Conservation (phyloP, 2,797 vertebrate species). For the Ctenosaura bakeri region DNA sequence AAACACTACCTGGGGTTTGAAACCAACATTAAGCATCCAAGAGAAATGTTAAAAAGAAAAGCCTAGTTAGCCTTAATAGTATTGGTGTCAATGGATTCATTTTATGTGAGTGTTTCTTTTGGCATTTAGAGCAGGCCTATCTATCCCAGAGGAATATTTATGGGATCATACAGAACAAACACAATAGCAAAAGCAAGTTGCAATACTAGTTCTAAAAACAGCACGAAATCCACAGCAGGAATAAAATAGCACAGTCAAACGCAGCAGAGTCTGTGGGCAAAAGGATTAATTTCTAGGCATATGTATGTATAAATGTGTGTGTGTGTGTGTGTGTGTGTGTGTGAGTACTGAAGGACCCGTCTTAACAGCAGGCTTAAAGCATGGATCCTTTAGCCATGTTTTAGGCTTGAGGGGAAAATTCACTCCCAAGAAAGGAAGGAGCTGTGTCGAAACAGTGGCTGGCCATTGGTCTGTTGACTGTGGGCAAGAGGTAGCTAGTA, state of each 20-base stretch:
- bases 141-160: not conserved
- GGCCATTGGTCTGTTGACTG: not conserved
- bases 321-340: too few species aligned
- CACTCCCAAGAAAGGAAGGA: not conserved
- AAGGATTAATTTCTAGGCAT: not conserved
- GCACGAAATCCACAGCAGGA: not conserved
- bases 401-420: not conserved
- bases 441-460: not conserved
- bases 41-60: not conserved
- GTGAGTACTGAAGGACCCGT: too few species aligned
- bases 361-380: not conserved
- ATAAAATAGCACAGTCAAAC: not conserved
- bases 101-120: not conserved
- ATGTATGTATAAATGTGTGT: too few species aligned
- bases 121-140: not conserved
- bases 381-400: not conserved
- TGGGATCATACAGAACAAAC: not conserved
- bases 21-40: not conserved
- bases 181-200: not conserved
- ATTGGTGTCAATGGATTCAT: not conserved
- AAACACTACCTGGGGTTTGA: not conserved
- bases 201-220: not conserved
- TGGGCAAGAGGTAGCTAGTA: not conserved
- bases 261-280: not conserved
- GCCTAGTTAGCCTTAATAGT: too few species aligned